These are phyloP conservation scores for Drosophila nannoptera DNA, from an alignment of 1,140 invertebrate genomes.

Conservation along the genomic window DNA sequence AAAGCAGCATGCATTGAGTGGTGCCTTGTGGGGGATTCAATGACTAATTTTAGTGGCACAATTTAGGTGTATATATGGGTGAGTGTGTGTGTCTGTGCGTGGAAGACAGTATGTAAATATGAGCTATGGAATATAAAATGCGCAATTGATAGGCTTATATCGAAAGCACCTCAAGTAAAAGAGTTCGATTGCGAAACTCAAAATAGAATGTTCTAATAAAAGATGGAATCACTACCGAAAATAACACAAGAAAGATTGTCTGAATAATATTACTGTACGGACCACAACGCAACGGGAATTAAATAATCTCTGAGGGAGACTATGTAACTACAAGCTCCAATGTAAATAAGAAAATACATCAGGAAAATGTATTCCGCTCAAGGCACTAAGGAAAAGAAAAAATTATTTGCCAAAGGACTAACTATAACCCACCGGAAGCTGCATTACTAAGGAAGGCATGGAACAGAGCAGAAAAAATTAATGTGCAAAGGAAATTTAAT, in stretches of 20 bases:
- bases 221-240: too few relatives aligned
- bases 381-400: slow-evolving; percentile 5
- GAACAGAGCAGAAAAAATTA: slow-evolving; percentile 8
- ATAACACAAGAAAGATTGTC: background rate
- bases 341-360: background rate
- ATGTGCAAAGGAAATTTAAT: slow-evolving; percentile 42
- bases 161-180: background rate
- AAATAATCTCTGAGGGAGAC: too few relatives aligned
- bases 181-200: background rate
- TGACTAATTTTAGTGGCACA: slow-evolving; percentile 65
- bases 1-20: slow-evolving; percentile 39
- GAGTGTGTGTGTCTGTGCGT: slow-evolving; percentile 17
- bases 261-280: too few relatives aligned
- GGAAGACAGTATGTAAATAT: slow-evolving; percentile 14
- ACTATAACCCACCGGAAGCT: slow-evolving; percentile 2
- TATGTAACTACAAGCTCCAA: background rate
- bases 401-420: background rate
- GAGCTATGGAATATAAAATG: slow-evolving; percentile 1
- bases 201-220: too few relatives aligned
- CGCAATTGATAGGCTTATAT: slow-evolving; percentile 57
- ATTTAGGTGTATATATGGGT: slow-evolving; percentile 26
- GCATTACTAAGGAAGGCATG: background rate
- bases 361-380: too few relatives aligned
- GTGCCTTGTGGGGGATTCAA: slow-evolving; percentile 53
- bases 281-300: too few relatives aligned